Percentiles rank a stretch among this genome's conserved stretches.
These are phyloP conservation scores for Sebastes vulpes DNA, from an alignment of 2,797 vertebrate species.

Conservation along the genomic window DNA sequence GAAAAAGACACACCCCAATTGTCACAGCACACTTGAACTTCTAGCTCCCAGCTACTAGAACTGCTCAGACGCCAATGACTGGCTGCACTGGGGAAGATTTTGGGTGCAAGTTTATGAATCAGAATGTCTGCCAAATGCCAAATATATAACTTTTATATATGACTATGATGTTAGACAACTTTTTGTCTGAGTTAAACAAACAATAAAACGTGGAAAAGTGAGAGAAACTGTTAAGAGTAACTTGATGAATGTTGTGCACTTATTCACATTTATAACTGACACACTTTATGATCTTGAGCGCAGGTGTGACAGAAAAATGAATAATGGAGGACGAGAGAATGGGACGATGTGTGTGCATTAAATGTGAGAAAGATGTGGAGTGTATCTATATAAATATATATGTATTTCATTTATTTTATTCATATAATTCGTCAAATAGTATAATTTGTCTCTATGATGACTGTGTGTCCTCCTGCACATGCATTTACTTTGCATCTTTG, in stretches of 20 bases:
- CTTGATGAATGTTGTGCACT: neutral
- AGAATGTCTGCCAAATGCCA: neutral
- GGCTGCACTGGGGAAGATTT: neutral
- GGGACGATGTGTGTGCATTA: neutral
- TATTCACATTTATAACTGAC: neutral
- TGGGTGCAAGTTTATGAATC: neutral
- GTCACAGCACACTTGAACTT: neutral
- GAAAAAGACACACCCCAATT: conserved; percentile 6
- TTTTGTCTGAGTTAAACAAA: neutral
- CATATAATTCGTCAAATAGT: too few relatives aligned
- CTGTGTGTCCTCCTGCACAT: neutral
- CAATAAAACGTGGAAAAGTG: neutral
- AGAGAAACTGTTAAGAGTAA: neutral
- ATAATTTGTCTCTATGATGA: neutral
- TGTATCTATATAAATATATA: neutral
- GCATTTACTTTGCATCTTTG: neutral
- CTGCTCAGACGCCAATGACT: neutral
- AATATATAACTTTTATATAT: neutral
- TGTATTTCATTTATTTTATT: neutral
- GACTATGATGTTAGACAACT: too few relatives aligned
- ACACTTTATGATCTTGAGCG: neutral
- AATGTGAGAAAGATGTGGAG: neutral
- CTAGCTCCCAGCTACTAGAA: neutral
- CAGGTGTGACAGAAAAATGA: neutral
- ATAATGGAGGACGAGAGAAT: neutral